Percentiles rank a stretch among this genome's conserved stretches.
Evolutionary conservation across 2,888 invertebrate species (phyloP).

Genomic region (Chirona hameri): DNA sequence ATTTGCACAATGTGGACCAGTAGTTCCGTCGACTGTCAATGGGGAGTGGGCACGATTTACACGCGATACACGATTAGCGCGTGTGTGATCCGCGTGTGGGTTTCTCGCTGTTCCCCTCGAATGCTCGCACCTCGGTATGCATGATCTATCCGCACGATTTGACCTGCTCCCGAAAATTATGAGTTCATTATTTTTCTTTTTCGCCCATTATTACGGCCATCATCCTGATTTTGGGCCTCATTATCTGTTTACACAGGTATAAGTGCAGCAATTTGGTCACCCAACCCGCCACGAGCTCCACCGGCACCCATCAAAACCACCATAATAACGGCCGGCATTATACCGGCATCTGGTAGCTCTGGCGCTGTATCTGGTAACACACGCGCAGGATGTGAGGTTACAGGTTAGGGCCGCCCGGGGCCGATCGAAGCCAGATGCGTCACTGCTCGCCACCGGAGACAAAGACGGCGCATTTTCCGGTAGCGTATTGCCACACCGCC

Average conservation of each 20-base stretch:
- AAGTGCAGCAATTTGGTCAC: constrained; percentile 25
- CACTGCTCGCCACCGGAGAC: not conserved
- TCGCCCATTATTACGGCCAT: not conserved
- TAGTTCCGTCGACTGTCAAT: too few species aligned
- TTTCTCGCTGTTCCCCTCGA: not conserved
- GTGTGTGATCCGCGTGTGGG: not conserved
- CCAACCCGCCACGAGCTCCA: not conserved
- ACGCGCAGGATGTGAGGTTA: not conserved
- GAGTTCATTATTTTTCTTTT: constrained; percentile 12
- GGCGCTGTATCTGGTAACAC: not conserved
- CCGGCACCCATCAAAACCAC: not conserved
- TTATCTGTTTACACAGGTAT: constrained; percentile 27
- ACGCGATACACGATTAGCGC: too few species aligned
- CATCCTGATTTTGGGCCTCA: constrained; percentile 13
- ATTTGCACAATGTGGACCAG: too few species aligned
- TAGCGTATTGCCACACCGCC: not conserved
- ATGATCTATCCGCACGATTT: constrained; percentile 7
- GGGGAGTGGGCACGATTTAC: too few species aligned
- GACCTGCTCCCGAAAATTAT: constrained; percentile 8
- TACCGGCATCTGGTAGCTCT: not conserved
- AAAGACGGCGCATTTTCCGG: not conserved
- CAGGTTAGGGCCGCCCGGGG: not conserved
- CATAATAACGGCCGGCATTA: not conserved
- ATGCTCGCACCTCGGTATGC: not conserved
- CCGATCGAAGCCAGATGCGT: not conserved